These are phyloP conservation scores for Marmota monax DNA, from an alignment of 2,113 vertebrate species.

Conservation along the genomic window DNA sequence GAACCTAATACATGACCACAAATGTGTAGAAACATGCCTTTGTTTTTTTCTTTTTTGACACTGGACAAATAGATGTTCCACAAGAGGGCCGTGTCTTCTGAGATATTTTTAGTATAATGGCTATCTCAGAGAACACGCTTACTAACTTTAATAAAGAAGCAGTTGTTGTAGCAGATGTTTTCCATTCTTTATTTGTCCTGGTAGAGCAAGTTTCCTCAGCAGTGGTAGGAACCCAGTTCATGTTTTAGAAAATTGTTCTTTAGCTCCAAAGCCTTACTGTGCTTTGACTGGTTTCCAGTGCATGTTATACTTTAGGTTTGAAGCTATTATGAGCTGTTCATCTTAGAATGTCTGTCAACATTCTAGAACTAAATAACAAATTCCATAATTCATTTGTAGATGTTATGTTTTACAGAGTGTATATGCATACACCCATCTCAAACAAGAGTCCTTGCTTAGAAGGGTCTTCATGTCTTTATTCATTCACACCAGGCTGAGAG, in stretches of 20 bases:
- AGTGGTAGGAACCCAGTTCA: neutral
- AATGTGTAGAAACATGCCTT: neutral
- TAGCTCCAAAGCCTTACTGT: neutral
- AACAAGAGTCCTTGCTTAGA: neutral
- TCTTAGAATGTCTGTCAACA: neutral
- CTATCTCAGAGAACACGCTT: neutral
- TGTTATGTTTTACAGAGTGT: neutral
- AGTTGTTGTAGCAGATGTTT: neutral
- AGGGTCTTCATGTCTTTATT: neutral
- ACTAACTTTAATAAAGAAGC: neutral
- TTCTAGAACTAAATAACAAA: slow-evolving; percentile 22
- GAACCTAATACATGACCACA: neutral
- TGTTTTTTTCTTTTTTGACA: neutral
- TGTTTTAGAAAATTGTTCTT: neutral
- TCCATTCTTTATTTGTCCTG: neutral
- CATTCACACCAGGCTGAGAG: neutral
- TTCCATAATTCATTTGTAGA: neutral
- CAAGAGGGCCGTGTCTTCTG: neutral
- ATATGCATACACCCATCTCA: neutral
- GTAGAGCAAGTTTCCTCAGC: neutral
- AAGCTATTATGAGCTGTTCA: neutral
- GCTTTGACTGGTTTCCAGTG: neutral
- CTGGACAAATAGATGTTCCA: neutral
- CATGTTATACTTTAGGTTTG: slow-evolving; percentile 4
- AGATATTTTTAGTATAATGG: neutral